These are phyloP conservation scores for Drosophila phalerata DNA, from an alignment of 2,888 invertebrate species.

Conservation along the genomic window DNA sequence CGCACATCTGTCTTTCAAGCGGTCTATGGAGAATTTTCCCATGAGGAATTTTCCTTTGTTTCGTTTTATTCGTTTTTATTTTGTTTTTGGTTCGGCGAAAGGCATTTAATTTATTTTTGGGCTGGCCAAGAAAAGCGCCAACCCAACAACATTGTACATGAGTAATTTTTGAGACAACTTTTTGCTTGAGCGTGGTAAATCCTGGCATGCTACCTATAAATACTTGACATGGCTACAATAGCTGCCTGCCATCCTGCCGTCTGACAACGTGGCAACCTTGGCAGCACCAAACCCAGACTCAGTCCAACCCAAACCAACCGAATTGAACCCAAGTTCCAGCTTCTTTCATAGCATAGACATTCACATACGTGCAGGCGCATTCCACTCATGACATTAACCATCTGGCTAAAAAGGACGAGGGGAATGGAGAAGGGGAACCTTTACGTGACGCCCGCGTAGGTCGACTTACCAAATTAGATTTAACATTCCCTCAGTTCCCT, in stretches of 20 bases:
- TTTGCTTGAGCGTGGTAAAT: slow-evolving; percentile 56
- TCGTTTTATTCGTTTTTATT: slow-evolving; percentile 42
- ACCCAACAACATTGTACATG: slow-evolving; percentile 33
- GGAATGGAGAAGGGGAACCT: neutral
- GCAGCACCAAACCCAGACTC: slow-evolving; percentile 10
- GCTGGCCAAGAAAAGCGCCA: slow-evolving; percentile 26
- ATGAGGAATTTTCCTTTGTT: slow-evolving; percentile 70
- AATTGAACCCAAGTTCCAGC: neutral
- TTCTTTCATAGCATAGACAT: slow-evolving; percentile 40
- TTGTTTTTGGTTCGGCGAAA: slow-evolving; percentile 30
- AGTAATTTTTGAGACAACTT: slow-evolving; percentile 65
- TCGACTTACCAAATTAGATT: slow-evolving; percentile 77
- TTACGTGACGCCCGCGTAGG: slow-evolving; percentile 64
- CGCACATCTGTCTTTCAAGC: slow-evolving; percentile 33
- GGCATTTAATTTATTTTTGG: slow-evolving; percentile 77
- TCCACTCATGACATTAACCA: slow-evolving; percentile 55
- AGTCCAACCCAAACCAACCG: neutral
- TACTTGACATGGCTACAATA: slow-evolving; percentile 76
- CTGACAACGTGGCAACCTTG: slow-evolving; percentile 34
- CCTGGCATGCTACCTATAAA: slow-evolving; percentile 75
- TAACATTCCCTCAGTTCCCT: slow-evolving; percentile 7
- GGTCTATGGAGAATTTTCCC: slow-evolving; percentile 54
- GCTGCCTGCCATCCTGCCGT: slow-evolving; percentile 40
- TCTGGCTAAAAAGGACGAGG: slow-evolving; percentile 12
- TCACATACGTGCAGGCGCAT: slow-evolving; percentile 68